These are phyloP conservation scores for Cardiocondyla obscurior DNA, from an alignment of 1,140 invertebrate species.

Conservation along the genomic window DNA sequence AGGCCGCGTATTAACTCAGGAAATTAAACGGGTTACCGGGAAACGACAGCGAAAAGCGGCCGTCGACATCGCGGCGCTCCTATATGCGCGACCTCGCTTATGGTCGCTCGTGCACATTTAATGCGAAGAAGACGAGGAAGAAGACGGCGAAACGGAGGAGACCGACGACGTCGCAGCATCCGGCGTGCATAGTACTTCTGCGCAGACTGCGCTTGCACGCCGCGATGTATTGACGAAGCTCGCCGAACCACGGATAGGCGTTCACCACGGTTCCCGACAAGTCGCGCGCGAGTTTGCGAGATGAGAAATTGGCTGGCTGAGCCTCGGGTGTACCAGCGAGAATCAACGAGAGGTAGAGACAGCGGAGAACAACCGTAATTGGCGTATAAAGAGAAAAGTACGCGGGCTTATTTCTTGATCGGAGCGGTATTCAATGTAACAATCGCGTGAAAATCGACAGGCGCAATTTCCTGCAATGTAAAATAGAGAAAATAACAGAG, in stretches of 20 bases:
- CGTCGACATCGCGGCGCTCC: neutral
- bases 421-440: neutral
- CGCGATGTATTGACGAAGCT: conserved; percentile 1
- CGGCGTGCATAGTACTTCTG: neutral
- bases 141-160: neutral
- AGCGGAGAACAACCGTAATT: neutral
- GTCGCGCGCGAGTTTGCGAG: neutral
- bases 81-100: neutral
- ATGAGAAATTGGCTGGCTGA: conserved; percentile 8
- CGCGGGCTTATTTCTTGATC: neutral
- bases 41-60: conserved; percentile 41
- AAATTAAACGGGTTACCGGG: conserved; percentile 70
- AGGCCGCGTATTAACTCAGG: conserved; percentile 69
- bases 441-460: neutral
- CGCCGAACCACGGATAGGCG: neutral
- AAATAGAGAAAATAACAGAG: conserved; percentile 9
- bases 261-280: neutral
- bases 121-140: conserved; percentile 16
- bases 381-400: neutral
- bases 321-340: neutral
- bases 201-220: neutral
- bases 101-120: conserved; percentile 18
- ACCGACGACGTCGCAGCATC: neutral
- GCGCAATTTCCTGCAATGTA: neutral
- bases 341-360: neutral